These are phyloP conservation scores for Dicranocentrus wangi DNA, from an alignment of 2,888 invertebrate genomes.

Conservation along the genomic window DNA sequence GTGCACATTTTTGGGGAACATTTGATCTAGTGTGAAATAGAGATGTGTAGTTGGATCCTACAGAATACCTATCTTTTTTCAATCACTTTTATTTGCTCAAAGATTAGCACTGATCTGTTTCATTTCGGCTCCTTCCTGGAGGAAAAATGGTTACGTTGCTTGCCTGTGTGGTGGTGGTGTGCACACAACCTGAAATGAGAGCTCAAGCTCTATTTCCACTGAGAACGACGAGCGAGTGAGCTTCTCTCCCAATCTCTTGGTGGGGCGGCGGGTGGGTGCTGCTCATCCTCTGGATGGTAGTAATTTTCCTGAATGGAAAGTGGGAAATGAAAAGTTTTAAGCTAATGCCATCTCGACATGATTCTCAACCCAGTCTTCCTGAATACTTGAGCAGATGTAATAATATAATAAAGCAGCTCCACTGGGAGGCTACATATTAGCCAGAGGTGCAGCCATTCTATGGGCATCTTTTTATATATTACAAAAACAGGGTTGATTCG, in stretches of 20 bases:
- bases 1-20: not conserved
- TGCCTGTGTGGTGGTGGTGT: too few species aligned
- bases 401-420: too few species aligned
- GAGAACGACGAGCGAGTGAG: not conserved
- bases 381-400: not conserved
- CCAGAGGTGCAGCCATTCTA: too few species aligned
- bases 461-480: too few species aligned
- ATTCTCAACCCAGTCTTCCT: not conserved
- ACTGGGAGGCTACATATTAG: too few species aligned
- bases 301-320: not conserved
- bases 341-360: too few species aligned
- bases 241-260: not conserved
- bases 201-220: too few species aligned
- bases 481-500: too few species aligned
- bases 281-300: not conserved
- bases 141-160: slow-evolving; percentile 35
- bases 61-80: slow-evolving; percentile 58
- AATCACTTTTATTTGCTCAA: slow-evolving; percentile 65
- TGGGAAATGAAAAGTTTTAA: not conserved
- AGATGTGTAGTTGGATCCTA: slow-evolving; percentile 28
- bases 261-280: too few species aligned
- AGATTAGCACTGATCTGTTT: slow-evolving; percentile 64
- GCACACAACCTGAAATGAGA: too few species aligned
- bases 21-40: slow-evolving; percentile 56
- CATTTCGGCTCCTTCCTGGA: slow-evolving; percentile 29